Evolutionary conservation across 2,888 invertebrate genomes (phyloP).

Genomic region (Rhingia rostrata): DNA sequence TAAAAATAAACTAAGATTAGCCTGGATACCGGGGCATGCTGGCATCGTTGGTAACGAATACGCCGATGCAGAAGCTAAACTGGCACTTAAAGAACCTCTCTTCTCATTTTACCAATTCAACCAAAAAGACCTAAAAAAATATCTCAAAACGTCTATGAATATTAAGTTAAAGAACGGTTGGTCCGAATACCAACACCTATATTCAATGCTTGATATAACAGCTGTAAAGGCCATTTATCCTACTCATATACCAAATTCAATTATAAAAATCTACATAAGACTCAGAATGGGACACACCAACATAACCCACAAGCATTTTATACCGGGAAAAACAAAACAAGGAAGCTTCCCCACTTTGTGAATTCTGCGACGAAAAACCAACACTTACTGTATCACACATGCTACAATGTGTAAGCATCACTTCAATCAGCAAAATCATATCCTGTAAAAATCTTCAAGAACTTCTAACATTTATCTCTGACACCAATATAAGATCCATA

Average conservation of each 20-base stretch:
- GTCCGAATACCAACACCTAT: background rate
- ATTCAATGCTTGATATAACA: background rate
- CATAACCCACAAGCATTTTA: background rate
- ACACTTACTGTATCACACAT: background rate
- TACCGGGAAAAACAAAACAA: too few species aligned
- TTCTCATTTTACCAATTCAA: too few species aligned
- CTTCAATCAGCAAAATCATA: background rate
- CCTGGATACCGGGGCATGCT: too few species aligned
- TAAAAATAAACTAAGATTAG: too few species aligned
- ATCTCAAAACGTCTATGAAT: background rate
- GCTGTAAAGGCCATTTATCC: background rate
- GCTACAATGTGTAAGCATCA: background rate
- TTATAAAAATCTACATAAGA: background rate
- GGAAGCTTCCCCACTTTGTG: background rate
- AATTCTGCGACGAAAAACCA: background rate
- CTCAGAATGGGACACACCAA: constrained; percentile 5
- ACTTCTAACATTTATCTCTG: background rate
- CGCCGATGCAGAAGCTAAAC: too few species aligned
- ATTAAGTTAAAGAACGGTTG: background rate
- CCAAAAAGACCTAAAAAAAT: constrained; percentile 2
- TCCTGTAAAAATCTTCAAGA: background rate
- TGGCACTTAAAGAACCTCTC: too few species aligned
- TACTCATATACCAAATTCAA: too few species aligned
- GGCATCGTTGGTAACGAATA: too few species aligned
- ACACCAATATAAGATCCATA: background rate